phyloP scores from a whole-genome alignment of 2,797 vertebrate species.

The Chelidonichthys spinosus region DNA sequence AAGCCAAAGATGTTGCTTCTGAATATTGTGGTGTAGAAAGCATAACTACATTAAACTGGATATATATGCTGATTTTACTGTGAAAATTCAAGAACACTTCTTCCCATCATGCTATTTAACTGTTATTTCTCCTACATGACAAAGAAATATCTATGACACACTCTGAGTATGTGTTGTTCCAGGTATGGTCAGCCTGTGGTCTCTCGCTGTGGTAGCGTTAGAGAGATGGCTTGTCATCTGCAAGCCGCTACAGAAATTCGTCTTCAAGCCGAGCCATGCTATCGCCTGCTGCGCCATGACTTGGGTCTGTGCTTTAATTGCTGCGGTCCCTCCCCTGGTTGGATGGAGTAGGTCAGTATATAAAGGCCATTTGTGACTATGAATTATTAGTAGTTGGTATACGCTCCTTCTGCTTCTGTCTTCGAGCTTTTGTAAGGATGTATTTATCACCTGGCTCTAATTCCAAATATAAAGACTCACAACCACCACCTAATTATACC shows the following conservation, averaged over 20 bases:
- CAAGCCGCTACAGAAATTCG: constrained; percentile 84
- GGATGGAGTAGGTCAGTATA: constrained; percentile 85
- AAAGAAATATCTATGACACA: too few relatives aligned
- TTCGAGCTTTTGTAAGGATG: not conserved
- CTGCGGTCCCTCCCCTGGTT: constrained; percentile 78
- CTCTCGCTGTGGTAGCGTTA: constrained; percentile 83
- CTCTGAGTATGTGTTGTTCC: constrained; percentile 21
- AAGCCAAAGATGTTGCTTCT: too few relatives aligned
- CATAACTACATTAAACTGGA: too few relatives aligned
- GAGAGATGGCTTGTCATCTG: constrained; percentile 86
- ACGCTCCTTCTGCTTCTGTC: too few relatives aligned
- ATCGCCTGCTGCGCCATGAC: constrained; percentile 78
- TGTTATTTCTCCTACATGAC: not conserved
- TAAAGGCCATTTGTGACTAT: not conserved
- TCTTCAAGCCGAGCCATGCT: constrained; percentile 81
- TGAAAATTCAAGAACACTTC: too few relatives aligned
- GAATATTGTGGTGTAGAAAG: too few relatives aligned
- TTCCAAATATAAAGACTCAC: not conserved
- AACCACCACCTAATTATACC: not conserved
- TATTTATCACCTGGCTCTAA: not conserved
- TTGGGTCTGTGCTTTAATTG: constrained; percentile 74
- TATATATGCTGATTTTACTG: too few relatives aligned
- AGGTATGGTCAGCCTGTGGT: constrained; percentile 88
- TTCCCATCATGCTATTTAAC: too few relatives aligned
- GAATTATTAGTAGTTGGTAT: not conserved